A percentile compares a stretch with the other conserved stretches of the same genome.
phyloP scores from a whole-genome alignment of 2,797 vertebrate species.

The Amniataba percoides region DNA sequence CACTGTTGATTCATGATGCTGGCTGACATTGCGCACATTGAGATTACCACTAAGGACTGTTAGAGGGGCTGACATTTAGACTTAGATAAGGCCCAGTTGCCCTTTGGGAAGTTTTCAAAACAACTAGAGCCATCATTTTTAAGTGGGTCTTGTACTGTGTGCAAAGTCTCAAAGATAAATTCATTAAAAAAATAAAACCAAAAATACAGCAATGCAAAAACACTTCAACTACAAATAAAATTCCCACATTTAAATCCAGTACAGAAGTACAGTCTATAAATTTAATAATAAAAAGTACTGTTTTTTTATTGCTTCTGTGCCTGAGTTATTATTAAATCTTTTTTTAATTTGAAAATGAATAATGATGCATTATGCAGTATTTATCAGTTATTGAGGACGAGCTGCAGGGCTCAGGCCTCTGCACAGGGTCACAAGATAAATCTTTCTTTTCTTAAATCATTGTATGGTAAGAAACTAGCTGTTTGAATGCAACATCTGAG shows the following conservation, averaged over 20 bases:
- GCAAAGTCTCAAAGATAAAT: background rate
- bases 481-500: background rate
- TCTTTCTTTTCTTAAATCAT: background rate
- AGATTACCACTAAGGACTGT: slow-evolving; percentile 40
- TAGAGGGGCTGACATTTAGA: slow-evolving; percentile 47
- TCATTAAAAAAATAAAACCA: background rate
- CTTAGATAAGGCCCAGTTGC: slow-evolving; percentile 23
- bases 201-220: background rate
- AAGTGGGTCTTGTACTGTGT: background rate
- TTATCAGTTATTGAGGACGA: background rate
- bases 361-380: background rate
- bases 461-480: background rate
- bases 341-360: too few relatives aligned
- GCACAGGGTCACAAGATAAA: too few relatives aligned
- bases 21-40: slow-evolving; percentile 11
- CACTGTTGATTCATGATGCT: slow-evolving; percentile 37
- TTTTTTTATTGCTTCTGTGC: background rate
- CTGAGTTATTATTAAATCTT: background rate
- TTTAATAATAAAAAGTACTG: background rate
- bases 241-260: background rate
- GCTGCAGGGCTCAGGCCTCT: too few relatives aligned
- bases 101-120: slow-evolving; percentile 48
- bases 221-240: background rate
- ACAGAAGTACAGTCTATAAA: background rate
- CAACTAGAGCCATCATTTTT: slow-evolving; percentile 20